phyloP scores from a whole-genome alignment of 2,797 vertebrate genomes.

The Poeciliopsis turneri region DNA sequence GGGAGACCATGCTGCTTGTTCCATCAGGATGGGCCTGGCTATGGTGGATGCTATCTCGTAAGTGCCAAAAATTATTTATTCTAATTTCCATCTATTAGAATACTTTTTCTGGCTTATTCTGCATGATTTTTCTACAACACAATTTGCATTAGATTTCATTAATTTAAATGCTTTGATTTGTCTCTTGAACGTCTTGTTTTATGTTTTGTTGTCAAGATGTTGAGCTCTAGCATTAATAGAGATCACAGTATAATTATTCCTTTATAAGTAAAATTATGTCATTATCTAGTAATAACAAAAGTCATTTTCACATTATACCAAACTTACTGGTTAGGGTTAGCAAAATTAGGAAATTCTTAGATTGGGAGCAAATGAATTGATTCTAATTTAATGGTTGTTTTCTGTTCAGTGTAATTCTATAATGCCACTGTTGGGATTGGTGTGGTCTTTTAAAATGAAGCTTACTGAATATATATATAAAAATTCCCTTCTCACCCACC shows the following conservation, averaged over 20 bases:
- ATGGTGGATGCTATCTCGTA: slow-evolving; percentile 97
- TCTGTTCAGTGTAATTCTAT: neutral
- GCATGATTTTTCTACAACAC: neutral
- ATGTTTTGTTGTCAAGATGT: neutral
- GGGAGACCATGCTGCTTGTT: slow-evolving; percentile 91
- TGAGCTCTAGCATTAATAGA: neutral
- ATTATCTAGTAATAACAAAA: neutral
- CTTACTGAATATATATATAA: too few species aligned
- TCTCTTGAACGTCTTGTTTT: neutral
- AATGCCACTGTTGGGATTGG: neutral
- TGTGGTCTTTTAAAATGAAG: too few species aligned
- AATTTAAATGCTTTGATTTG: neutral
- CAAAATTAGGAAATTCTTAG: neutral
- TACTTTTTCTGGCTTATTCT: neutral
- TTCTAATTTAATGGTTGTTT: neutral
- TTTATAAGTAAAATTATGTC: neutral
- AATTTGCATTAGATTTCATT: neutral
- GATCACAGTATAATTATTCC: neutral
- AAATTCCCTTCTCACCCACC: too few species aligned
- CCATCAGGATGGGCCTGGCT: slow-evolving; percentile 93
- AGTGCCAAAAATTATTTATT: slow-evolving; percentile 57
- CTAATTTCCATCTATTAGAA: neutral
- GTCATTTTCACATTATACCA: neutral
- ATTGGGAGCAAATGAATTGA: neutral
- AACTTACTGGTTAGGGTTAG: neutral